Evolutionary conservation across 2,888 invertebrate genomes (phyloP).

Genomic region (Dugesia japonica): DNA sequence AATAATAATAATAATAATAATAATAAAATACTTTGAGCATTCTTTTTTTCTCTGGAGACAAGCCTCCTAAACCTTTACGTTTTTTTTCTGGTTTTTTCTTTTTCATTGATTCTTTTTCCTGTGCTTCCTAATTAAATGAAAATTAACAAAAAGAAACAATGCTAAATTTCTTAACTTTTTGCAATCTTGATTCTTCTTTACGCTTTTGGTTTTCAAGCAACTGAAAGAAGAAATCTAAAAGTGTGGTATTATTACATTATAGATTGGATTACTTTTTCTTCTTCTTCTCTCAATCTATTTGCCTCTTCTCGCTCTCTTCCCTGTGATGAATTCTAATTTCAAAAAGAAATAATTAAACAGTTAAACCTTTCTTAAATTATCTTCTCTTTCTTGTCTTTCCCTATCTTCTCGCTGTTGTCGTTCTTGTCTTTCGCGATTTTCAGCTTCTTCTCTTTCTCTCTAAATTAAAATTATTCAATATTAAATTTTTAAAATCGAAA

Average conservation of each 20-base stretch:
- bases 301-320: not conserved
- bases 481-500: too few relatives aligned
- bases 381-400: not conserved
- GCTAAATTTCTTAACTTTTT: not conserved
- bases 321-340: too few relatives aligned
- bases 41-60: conserved; percentile 99
- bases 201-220: not conserved
- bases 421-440: not conserved
- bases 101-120: not conserved
- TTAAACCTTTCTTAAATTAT: not conserved
- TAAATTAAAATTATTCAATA: too few relatives aligned
- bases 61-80: conserved; percentile 73
- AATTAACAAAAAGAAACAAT: not conserved
- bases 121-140: not conserved
- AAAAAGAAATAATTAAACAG: not conserved
- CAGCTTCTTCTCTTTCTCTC: too few relatives aligned
- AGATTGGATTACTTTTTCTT: too few relatives aligned
- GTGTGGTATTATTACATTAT: too few relatives aligned
- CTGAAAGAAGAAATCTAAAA: too few relatives aligned
- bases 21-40: conserved; percentile 57
- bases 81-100: conserved; percentile 50
- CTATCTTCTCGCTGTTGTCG: not conserved
- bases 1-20: not conserved
- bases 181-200: not conserved
- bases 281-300: not conserved